Conservation (phyloP, 1,140 invertebrate species). For the Phortica variegata region DNA sequence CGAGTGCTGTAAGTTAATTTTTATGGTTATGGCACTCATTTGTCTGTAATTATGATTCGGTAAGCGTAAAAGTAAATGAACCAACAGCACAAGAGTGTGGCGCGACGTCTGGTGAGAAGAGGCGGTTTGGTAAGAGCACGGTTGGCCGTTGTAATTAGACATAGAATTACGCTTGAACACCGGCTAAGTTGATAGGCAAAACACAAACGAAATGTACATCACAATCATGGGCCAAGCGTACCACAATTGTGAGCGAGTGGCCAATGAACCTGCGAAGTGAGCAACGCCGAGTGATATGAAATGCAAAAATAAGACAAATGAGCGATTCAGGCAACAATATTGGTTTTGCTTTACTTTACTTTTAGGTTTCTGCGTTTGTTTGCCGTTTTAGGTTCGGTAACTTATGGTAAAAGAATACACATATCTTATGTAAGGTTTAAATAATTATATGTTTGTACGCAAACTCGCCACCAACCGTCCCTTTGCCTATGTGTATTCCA, state of each 20-base stretch:
- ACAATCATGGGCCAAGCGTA: not conserved
- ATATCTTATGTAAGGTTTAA: too few species aligned
- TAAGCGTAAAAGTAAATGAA: not conserved
- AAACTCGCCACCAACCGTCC: too few species aligned
- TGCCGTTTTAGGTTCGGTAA: too few species aligned
- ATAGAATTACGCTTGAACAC: constrained; percentile 14
- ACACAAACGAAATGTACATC: too few species aligned
- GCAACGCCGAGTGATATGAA: not conserved
- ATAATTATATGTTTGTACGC: too few species aligned
- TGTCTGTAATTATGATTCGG: constrained; percentile 38
- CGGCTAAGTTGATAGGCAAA: constrained; percentile 6
- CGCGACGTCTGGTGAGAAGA: not conserved
- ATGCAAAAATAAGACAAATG: constrained; percentile 1
- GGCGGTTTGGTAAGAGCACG: constrained; percentile 24
- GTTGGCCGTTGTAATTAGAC: constrained; percentile 51
- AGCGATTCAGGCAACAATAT: constrained; percentile 38
- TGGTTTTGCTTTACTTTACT: too few species aligned
- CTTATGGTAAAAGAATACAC: too few species aligned
- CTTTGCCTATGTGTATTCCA: too few species aligned
- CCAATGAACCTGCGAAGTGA: constrained; percentile 35
- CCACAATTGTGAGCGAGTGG: constrained; percentile 13
- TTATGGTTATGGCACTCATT: constrained; percentile 53
- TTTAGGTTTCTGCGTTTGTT: too few species aligned
- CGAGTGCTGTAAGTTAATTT: constrained; percentile 38
- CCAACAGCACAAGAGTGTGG: constrained; percentile 5